A percentile compares a stretch with the other conserved stretches of the same genome.
Evolutionary conservation across 1,140 invertebrate genomes (phyloP).

Genomic region (Papilio aristodemus): DNA sequence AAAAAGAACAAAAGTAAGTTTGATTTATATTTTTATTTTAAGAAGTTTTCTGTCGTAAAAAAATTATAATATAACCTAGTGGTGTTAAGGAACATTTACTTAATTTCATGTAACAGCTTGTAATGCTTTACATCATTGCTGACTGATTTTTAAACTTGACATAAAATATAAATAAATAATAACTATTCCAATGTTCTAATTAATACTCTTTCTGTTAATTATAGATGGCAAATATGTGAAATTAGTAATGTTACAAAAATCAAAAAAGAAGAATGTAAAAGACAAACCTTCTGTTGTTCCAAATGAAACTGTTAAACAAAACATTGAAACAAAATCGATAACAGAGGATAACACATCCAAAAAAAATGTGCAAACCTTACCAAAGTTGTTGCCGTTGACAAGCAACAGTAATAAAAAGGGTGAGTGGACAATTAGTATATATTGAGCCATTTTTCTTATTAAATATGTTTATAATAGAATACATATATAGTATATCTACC

Average conservation of each 20-base stretch:
- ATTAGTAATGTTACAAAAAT: conserved; percentile 59
- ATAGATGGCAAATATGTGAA: conserved; percentile 61
- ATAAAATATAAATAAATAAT: too few relatives aligned
- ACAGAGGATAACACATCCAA: conserved; percentile 33
- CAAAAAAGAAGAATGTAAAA: conserved; percentile 51
- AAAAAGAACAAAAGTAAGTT: conserved; percentile 63
- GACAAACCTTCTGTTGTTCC: conserved; percentile 38
- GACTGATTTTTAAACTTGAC: too few relatives aligned
- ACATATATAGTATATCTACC: too few relatives aligned
- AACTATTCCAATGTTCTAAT: neutral
- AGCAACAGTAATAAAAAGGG: conserved; percentile 57
- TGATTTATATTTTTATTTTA: neutral
- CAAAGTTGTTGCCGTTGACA: conserved; percentile 60
- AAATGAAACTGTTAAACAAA: conserved; percentile 39
- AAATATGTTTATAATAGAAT: too few relatives aligned
- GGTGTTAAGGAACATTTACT: too few relatives aligned
- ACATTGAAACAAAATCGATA: conserved; percentile 40
- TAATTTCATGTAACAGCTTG: too few relatives aligned
- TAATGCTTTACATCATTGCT: too few relatives aligned
- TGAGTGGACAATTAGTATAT: conserved; percentile 38
- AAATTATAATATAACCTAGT: neutral
- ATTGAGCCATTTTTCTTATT: too few relatives aligned
- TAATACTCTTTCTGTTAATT: conserved; percentile 39
- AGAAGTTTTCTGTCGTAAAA: conserved; percentile 25
- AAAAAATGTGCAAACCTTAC: conserved; percentile 50